Evolutionary conservation across 2,888 invertebrate genomes (phyloP).

Genomic region (Brachypterus glaber): DNA sequence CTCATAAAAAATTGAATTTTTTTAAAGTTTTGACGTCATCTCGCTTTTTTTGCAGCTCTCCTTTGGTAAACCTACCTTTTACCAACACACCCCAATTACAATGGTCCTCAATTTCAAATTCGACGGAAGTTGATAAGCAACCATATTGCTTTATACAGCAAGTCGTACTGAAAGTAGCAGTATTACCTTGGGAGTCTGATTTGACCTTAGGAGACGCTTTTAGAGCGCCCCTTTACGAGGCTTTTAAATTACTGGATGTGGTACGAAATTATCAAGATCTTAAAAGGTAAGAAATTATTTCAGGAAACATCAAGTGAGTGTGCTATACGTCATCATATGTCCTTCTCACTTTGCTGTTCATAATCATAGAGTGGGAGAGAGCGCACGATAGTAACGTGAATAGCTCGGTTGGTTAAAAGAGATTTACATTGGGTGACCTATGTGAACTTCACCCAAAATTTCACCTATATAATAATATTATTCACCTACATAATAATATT

Average conservation of each 20-base stretch:
- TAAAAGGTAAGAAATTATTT: constrained; percentile 49
- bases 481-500: too few relatives aligned
- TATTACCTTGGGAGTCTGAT: constrained; percentile 79
- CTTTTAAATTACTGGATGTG: constrained; percentile 77
- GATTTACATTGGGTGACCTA: too few relatives aligned
- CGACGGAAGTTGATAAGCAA: constrained; percentile 34
- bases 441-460: too few relatives aligned
- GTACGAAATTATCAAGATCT: constrained; percentile 74
- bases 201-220: constrained; percentile 83
- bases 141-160: constrained; percentile 67
- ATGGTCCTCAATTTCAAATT: constrained; percentile 46
- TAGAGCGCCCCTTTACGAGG: constrained; percentile 80
- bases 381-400: too few relatives aligned
- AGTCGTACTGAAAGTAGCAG: constrained; percentile 60
- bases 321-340: too few relatives aligned
- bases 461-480: too few relatives aligned
- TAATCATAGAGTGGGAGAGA: too few relatives aligned
- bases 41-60: constrained; percentile 58
- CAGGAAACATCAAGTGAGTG: too few relatives aligned
- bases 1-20: too few relatives aligned
- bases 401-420: too few relatives aligned
- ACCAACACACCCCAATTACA: constrained; percentile 77
- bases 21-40: background rate
- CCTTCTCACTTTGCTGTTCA: too few relatives aligned
- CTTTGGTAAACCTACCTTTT: constrained; percentile 75